Evolutionary conservation across 2,888 invertebrate species (phyloP).

Genomic region (Nemotelus nigrinus): DNA sequence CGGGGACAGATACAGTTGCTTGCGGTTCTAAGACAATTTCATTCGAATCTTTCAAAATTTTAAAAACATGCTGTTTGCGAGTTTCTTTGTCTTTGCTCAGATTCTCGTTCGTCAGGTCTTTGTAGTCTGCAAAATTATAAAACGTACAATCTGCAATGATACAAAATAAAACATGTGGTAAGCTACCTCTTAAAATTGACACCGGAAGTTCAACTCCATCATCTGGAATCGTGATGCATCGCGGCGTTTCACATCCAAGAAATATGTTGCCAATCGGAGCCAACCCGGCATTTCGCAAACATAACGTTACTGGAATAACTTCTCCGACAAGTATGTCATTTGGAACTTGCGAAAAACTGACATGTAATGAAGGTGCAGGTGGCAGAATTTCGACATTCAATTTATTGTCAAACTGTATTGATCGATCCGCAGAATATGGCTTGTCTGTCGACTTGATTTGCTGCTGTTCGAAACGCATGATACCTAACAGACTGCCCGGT

Average conservation of each 20-base stretch:
- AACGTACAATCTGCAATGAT: background rate
- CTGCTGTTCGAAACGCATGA: constrained; percentile 61
- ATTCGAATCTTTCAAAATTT: constrained; percentile 56
- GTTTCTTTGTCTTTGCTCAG: constrained; percentile 64
- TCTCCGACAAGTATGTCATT: constrained; percentile 77
- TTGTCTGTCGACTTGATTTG: constrained; percentile 58
- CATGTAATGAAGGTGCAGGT: constrained; percentile 83
- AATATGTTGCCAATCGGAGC: constrained; percentile 70
- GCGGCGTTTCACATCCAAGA: constrained; percentile 67
- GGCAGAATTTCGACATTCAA: constrained; percentile 80
- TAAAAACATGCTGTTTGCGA: constrained; percentile 62
- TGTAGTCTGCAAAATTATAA: constrained; percentile 55
- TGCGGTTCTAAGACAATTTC: constrained; percentile 58
- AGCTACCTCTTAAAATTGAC: constrained; percentile 61
- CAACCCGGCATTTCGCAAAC: constrained; percentile 73
- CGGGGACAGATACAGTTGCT: constrained; percentile 60
- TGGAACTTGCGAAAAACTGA: constrained; percentile 73
- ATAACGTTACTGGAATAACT: constrained; percentile 72
- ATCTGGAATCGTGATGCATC: constrained; percentile 61
- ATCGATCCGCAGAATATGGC: constrained; percentile 48
- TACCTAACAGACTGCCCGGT: constrained; percentile 59
- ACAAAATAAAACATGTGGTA: background rate
- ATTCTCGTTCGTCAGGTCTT: constrained; percentile 62
- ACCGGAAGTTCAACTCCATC: constrained; percentile 60
- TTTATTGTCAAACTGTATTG: constrained; percentile 69